Conservation (phyloP, 2,888 invertebrate genomes). For the Chymomyza procnemis region DNA sequence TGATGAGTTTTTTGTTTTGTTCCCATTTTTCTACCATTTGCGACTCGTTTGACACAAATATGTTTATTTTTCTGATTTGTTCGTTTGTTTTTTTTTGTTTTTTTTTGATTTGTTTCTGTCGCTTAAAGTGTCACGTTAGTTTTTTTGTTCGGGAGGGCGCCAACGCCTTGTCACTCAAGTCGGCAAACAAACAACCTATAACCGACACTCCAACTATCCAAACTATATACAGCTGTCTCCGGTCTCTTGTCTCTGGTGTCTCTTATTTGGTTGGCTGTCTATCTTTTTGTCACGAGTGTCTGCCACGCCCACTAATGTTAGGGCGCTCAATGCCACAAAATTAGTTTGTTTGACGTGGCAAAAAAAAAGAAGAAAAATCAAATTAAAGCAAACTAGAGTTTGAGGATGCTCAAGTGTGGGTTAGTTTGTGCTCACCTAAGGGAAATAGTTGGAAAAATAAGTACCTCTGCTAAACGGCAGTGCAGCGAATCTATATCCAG, state of each 20-base stretch:
- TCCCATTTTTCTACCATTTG: not conserved
- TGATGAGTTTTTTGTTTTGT: not conserved
- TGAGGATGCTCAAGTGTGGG: not conserved
- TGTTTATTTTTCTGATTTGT: constrained; percentile 15
- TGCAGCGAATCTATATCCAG: too few relatives aligned
- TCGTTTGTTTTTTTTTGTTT: too few relatives aligned
- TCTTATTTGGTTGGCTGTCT: constrained; percentile 61
- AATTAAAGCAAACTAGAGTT: not conserved
- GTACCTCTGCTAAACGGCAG: not conserved
- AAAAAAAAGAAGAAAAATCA: not conserved
- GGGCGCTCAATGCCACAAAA: not conserved
- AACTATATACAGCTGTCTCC: not conserved
- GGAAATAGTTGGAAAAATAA: not conserved
- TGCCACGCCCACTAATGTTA: constrained; percentile 53
- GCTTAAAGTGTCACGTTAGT: constrained; percentile 69
- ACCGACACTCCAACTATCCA: not conserved
- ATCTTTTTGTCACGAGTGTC: constrained; percentile 66
- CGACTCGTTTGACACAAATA: not conserved
- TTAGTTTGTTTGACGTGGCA: not conserved
- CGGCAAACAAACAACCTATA: constrained; percentile 28
- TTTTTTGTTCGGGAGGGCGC: constrained; percentile 27
- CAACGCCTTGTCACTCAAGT: constrained; percentile 54
- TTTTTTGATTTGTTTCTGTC: constrained; percentile 41
- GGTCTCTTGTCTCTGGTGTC: constrained; percentile 25
- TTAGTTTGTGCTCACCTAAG: not conserved